These are phyloP conservation scores for Paguma larvata DNA, from an alignment of 2,797 vertebrate genomes.

Conservation along the genomic window DNA sequence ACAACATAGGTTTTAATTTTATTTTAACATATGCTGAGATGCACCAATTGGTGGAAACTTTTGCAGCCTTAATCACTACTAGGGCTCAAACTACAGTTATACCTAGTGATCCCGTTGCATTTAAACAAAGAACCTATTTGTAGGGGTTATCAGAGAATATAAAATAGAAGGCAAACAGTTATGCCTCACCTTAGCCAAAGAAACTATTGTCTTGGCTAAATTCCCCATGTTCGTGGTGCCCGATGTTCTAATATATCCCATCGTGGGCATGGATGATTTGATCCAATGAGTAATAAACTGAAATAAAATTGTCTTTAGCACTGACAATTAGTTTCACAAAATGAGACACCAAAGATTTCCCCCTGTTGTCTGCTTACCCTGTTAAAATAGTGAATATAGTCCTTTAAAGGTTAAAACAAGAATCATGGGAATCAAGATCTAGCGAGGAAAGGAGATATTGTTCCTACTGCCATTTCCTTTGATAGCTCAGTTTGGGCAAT, in stretches of 20 bases:
- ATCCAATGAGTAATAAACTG: background rate
- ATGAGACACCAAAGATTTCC: background rate
- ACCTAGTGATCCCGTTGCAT: background rate
- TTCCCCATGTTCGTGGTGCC: background rate
- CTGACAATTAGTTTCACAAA: background rate
- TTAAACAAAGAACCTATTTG: background rate
- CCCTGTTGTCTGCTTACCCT: background rate
- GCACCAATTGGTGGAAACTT: background rate
- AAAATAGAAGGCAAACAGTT: background rate
- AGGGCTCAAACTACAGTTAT: background rate
- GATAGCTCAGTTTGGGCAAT: background rate
- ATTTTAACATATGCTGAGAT: background rate
- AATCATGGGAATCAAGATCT: background rate
- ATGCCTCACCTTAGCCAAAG: background rate
- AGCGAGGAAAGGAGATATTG: background rate
- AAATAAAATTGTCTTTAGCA: constrained; percentile 1
- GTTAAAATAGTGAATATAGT: background rate
- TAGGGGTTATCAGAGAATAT: background rate
- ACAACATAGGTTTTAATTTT: background rate
- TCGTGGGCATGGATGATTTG: background rate
- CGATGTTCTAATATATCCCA: background rate
- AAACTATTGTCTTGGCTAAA: background rate
- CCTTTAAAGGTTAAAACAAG: background rate
- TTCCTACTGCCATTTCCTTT: background rate
- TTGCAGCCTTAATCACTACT: background rate